Evolutionary conservation across 2,797 vertebrate species (phyloP), one percentile per base, ranked within the genome.

Genomic region (Poeciliopsis turneri): DNA sequence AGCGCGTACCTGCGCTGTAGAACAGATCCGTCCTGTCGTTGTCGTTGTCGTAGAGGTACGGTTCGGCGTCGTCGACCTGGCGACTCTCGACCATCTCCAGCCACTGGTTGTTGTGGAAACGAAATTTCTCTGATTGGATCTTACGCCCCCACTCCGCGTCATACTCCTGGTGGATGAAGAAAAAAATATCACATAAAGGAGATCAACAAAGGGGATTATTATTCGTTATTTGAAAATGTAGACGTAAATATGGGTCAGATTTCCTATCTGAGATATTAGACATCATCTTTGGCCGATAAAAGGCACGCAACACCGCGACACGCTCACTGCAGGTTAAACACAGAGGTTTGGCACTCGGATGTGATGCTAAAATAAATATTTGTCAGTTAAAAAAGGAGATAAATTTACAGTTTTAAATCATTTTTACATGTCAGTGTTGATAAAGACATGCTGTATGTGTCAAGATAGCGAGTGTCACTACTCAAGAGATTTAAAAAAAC

Each of bases 41-140:
- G 74, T 98, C 97, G 1, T 98, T 97, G 0, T 97, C 97, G 4
- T 97, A 98, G 18, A 98, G 92, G 78, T 96, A 97, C 4, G 97
- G 96, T 66, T 99, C 98, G 0, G 94, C 95, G 68, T 99, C 97
- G 49, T 98, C 98, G 83, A 96, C 94, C 87, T 98, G 97, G 30
- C 97, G 96, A 82, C 96, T 97, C 92, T 98, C 97, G 4, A 98
- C 97, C 97, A 99, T 98, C 90, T 98, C 98, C 84, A 99, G 77
- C 98, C 98, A 99, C 89, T 98, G 98, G 51, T 97, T 97, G 93
- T 98, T 99, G 89, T 98, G 97, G 96, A 97, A 99, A 41, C 97
- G 96, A 71, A 99, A 99, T 88, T 98, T 99, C 87, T 98, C 97
- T 0, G 97, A 97, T 89, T 99, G 97, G 84, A 99, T 98, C 92